Percentiles rank a stretch among this genome's conserved stretches.
Conservation (phyloP, 2,113 vertebrate genomes). For the Agapornis roseicollis region DNA sequence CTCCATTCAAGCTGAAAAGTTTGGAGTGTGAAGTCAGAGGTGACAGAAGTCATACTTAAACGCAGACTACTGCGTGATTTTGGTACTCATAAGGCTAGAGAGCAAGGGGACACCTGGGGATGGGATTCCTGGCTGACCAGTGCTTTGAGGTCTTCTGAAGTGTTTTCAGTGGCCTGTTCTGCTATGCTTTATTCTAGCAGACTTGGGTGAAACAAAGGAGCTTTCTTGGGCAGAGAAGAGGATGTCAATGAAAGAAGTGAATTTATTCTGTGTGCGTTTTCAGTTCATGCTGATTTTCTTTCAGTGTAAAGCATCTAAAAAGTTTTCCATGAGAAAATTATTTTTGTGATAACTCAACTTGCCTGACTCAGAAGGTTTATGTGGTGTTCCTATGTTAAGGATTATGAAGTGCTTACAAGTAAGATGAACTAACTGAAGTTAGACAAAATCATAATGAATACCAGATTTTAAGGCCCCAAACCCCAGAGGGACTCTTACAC, state of each 20-base stretch:
- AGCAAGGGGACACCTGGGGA: neutral
- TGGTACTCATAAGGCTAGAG: rapidly evolving
- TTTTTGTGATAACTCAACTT: neutral
- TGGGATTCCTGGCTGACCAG: neutral
- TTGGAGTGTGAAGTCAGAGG: neutral
- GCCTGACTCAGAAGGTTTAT: neutral
- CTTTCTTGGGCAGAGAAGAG: neutral
- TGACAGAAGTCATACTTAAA: neutral
- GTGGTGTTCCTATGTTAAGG: rapidly evolving
- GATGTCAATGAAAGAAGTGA: neutral
- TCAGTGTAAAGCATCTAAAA: neutral
- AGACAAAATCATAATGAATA: neutral
- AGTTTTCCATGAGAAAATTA: neutral
- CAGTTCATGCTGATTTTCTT: neutral
- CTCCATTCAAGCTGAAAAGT: neutral
- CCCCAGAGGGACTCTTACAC: neutral
- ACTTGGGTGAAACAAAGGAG: neutral
- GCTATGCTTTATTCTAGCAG: neutral
- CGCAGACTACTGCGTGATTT: neutral
- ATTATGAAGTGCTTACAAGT: neutral
- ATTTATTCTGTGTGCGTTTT: neutral
- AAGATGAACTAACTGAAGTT: neutral
- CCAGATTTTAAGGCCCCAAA: neutral
- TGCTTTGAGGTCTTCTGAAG: neutral
- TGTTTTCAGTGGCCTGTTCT: neutral